Evolutionary conservation across 2,888 invertebrate genomes (phyloP).

Genomic region (Ecliptopera silaceata): DNA sequence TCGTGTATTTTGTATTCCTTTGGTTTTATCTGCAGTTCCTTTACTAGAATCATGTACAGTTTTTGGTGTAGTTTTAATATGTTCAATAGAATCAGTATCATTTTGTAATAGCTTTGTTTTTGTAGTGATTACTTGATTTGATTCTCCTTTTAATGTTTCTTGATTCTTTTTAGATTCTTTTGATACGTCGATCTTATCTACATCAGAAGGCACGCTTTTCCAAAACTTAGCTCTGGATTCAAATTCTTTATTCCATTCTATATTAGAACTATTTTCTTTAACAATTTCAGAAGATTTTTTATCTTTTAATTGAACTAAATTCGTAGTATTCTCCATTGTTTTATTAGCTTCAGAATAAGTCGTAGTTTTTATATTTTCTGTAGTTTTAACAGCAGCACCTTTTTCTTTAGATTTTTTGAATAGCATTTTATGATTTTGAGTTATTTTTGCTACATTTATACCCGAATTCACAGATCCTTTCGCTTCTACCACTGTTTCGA

Average conservation of each 20-base stretch:
- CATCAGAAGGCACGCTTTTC: slow-evolving; percentile 34
- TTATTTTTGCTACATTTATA: not conserved
- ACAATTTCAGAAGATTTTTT: not conserved
- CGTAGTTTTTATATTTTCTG: not conserved
- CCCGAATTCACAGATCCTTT: not conserved
- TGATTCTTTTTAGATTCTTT: not conserved
- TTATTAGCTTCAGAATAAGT: not conserved
- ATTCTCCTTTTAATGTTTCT: not conserved
- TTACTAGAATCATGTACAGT: not conserved
- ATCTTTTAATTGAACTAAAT: not conserved
- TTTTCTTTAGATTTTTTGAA: not conserved
- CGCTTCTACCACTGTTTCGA: not conserved
- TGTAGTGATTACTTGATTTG: not conserved
- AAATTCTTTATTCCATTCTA: slow-evolving; percentile 61
- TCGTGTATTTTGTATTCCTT: not conserved
- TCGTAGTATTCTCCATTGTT: not conserved
- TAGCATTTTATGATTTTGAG: not conserved
- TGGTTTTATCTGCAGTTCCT: not conserved
- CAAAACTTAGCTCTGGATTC: slow-evolving; percentile 63
- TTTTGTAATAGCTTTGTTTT: not conserved
- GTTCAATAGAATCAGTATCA: not conserved
- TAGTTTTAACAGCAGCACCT: not conserved
- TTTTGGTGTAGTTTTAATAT: not conserved
- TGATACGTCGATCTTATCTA: not conserved
- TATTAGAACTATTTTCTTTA: slow-evolving; percentile 11